phyloP scores from a whole-genome alignment of 1,140 invertebrate genomes.

The Nasonia vitripennis region DNA sequence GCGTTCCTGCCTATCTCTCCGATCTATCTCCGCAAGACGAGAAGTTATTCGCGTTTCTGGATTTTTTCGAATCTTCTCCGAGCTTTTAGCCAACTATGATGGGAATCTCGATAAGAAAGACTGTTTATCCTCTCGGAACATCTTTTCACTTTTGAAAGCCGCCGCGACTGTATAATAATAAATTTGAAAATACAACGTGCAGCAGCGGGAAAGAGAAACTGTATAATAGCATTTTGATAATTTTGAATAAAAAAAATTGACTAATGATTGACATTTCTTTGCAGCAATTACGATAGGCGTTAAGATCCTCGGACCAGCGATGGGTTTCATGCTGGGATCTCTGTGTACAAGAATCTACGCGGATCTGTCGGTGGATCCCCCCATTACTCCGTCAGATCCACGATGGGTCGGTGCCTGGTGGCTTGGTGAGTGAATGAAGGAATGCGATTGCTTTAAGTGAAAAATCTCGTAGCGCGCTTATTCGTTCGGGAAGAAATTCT shows the following conservation, averaged over 20 bases:
- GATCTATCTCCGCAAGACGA: neutral
- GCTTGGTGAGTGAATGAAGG: conserved; percentile 80
- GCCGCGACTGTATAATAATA: neutral
- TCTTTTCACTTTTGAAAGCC: neutral
- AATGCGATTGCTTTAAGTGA: too few relatives aligned
- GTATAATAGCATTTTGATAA: too few relatives aligned
- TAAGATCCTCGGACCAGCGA: conserved; percentile 90
- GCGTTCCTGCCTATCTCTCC: neutral
- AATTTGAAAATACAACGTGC: too few relatives aligned
- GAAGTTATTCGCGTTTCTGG: neutral
- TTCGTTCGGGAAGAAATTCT: neutral
- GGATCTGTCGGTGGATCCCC: conserved; percentile 84
- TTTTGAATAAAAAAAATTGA: neutral
- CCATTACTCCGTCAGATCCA: conserved; percentile 88
- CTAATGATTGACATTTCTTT: conserved; percentile 64
- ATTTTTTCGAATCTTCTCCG: neutral
- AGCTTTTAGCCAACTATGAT: neutral
- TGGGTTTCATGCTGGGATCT: conserved; percentile 94
- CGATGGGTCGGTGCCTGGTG: conserved; percentile 96
- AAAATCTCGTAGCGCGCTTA: too few relatives aligned
- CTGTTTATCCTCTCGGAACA: neutral
- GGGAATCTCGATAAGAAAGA: neutral
- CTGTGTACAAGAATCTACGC: conserved; percentile 92
- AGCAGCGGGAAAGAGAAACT: too few relatives aligned
- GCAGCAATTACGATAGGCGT: conserved; percentile 94